A percentile compares a stretch with the other conserved stretches of the same genome.
These are phyloP conservation scores for Rosalia funebris DNA, from an alignment of 2,888 invertebrate species.

Conservation along the genomic window DNA sequence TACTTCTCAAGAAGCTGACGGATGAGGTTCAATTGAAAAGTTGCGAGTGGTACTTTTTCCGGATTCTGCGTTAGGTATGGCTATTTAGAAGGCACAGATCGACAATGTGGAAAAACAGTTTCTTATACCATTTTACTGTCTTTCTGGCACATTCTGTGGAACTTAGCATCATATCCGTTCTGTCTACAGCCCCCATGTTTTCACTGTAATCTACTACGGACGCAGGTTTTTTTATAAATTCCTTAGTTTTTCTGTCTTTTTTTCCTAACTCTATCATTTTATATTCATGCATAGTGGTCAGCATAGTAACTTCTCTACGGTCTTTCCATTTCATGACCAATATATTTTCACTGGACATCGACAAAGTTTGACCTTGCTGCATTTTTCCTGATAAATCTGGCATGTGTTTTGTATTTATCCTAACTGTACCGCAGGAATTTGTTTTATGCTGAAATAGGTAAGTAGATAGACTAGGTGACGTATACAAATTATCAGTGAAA, in stretches of 20 bases:
- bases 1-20: too few relatives aligned
- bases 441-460: slow-evolving; percentile 21
- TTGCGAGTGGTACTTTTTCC: too few relatives aligned
- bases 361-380: background rate
- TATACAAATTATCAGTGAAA: slow-evolving; percentile 37
- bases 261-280: background rate
- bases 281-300: background rate
- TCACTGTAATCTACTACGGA: slow-evolving; percentile 44
- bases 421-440: slow-evolving; percentile 29
- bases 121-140: slow-evolving; percentile 47
- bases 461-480: slow-evolving; percentile 24
- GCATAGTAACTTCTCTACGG: background rate
- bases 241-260: background rate
- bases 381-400: background rate
- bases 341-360: slow-evolving; percentile 1
- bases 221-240: slow-evolving; percentile 45
- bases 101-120: slow-evolving; percentile 50
- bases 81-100: too few relatives aligned
- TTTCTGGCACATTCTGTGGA: slow-evolving; percentile 40
- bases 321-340: slow-evolving; percentile 1
- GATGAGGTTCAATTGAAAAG: too few relatives aligned
- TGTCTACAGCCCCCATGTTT: slow-evolving; percentile 41
- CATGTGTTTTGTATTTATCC: slow-evolving; percentile 3
- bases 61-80: too few relatives aligned
- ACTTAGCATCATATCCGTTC: slow-evolving; percentile 45